A percentile compares a stretch with the other conserved stretches of the same genome.
These are phyloP conservation scores for Brachionus rotundiformis DNA, from an alignment of 1,140 invertebrate genomes.

Conservation along the genomic window DNA sequence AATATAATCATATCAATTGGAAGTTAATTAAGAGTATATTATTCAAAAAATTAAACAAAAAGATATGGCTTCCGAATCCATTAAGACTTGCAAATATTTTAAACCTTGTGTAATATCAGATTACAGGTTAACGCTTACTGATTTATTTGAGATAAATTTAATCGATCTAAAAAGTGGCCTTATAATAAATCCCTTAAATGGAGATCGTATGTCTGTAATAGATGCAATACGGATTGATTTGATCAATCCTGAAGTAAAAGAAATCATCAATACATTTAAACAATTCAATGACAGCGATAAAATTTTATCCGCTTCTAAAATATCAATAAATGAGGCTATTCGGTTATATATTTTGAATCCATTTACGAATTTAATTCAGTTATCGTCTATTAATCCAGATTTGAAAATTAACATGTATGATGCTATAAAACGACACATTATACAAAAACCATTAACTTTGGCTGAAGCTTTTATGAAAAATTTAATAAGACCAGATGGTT, in stretches of 20 bases:
- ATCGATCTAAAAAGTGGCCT: conserved; percentile 33
- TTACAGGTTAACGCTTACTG: conserved; percentile 32
- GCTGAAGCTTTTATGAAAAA: conserved; percentile 27
- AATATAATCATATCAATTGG: too few species aligned
- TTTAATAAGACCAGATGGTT: neutral
- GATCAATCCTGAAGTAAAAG: conserved; percentile 15
- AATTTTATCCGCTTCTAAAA: neutral
- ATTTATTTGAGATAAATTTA: conserved; percentile 40
- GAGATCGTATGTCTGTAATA: conserved; percentile 4
- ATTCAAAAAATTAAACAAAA: neutral
- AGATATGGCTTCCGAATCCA: neutral
- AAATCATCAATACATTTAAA: conserved; percentile 16
- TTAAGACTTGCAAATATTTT: neutral
- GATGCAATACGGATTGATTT: conserved; percentile 34
- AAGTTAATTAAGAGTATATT: too few species aligned
- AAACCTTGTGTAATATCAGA: conserved; percentile 25
- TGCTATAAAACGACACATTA: neutral
- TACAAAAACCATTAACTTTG: conserved; percentile 30
- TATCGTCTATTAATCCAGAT: neutral
- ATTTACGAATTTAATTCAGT: neutral
- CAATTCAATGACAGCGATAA: neutral
- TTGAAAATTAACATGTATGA: conserved; percentile 12
- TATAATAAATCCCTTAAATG: conserved; percentile 45
- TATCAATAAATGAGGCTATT: conserved; percentile 44
- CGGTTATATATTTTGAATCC: conserved; percentile 1